Conservation (phyloP, 2,113 vertebrate species). For the Sturnus vulgaris region DNA sequence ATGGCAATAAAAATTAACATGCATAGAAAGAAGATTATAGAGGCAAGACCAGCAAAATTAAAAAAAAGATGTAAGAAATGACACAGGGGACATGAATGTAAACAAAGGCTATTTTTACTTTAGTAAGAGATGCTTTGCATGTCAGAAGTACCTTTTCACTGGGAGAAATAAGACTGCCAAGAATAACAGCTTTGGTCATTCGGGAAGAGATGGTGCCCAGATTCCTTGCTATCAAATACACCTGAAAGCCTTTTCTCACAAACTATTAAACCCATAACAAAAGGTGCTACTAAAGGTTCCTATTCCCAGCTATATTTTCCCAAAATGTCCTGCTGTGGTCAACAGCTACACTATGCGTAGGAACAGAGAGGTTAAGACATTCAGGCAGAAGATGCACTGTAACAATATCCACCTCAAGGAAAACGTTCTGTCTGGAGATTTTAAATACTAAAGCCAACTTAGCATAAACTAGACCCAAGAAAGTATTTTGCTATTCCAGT, state of each 20-base stretch:
- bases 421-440: background rate
- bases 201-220: background rate
- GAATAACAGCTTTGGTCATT: background rate
- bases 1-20: background rate
- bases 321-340: background rate
- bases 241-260: background rate
- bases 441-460: background rate
- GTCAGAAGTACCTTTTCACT: background rate
- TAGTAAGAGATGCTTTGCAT: background rate
- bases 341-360: background rate
- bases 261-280: background rate
- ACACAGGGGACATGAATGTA: background rate
- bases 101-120: background rate
- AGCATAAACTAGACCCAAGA: background rate
- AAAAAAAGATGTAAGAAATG: background rate
- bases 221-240: background rate
- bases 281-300: background rate
- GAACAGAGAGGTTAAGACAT: background rate
- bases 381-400: accelerated
- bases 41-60: background rate
- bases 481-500: background rate
- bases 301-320: background rate
- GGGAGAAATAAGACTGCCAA: background rate
- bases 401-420: background rate
- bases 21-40: background rate